Conservation (phyloP, 2,888 invertebrate genomes). For the Allacma fusca region DNA sequence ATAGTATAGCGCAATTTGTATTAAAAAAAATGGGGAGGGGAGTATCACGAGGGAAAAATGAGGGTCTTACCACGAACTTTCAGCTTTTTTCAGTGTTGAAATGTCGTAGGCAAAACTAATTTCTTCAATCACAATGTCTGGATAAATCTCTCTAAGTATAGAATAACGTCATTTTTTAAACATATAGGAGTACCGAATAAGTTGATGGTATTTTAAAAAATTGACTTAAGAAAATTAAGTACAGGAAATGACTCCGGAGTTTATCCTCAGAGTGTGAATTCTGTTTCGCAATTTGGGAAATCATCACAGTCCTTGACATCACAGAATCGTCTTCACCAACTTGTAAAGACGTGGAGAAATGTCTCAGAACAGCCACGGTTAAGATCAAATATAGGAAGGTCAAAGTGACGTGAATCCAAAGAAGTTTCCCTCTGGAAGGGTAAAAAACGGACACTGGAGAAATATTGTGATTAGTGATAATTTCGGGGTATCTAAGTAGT, state of each 20-base stretch:
- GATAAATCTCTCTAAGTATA: conserved; percentile 87
- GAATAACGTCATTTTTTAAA: too few relatives aligned
- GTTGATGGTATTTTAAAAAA: too few relatives aligned
- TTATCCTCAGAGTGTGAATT: conserved; percentile 73
- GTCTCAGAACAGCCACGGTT: conserved; percentile 84
- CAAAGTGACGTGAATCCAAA: conserved; percentile 89
- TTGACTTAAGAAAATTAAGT: too few relatives aligned
- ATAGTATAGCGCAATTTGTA: too few relatives aligned
- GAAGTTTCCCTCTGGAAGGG: conserved; percentile 67
- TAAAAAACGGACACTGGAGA: conserved; percentile 19
- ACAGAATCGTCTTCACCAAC: conserved; percentile 65
- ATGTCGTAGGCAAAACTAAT: conserved; percentile 90
- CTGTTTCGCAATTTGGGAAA: conserved; percentile 79
- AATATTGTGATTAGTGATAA: background rate
- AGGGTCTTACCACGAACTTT: conserved; percentile 70
- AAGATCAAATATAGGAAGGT: conserved; percentile 84
- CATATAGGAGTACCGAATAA: too few relatives aligned
- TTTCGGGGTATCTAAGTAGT: too few relatives aligned
- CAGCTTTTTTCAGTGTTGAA: conserved; percentile 77
- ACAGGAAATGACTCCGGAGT: conserved; percentile 74
- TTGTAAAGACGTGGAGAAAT: conserved; percentile 70
- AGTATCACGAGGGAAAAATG: too few relatives aligned
- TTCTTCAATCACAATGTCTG: conserved; percentile 83
- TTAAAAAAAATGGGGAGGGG: too few relatives aligned
- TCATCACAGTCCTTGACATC: conserved; percentile 78